Percentiles rank a stretch among this genome's conserved stretches.
These are phyloP conservation scores for Bhutanitis thaidina DNA, from an alignment of 2,888 invertebrate genomes.

Conservation along the genomic window DNA sequence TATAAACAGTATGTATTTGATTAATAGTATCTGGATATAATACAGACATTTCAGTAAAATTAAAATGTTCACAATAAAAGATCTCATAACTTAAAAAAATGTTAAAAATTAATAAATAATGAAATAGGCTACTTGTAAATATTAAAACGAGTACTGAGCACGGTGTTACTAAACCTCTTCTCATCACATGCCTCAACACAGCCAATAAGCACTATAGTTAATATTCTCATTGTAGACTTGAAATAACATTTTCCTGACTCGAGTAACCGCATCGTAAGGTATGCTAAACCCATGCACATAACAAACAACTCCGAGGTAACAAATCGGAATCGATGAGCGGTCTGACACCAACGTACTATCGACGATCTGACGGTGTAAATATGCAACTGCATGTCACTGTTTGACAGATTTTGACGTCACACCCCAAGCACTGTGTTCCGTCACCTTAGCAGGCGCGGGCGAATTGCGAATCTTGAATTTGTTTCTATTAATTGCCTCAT, in stretches of 20 bases:
- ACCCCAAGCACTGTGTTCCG: constrained; percentile 78
- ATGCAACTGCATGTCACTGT: constrained; percentile 79
- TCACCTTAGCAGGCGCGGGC: constrained; percentile 72
- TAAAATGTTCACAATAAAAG: neutral
- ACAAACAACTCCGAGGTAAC: constrained; percentile 56
- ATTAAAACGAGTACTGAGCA: constrained; percentile 70
- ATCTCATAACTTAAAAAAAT: neutral
- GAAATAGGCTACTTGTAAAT: constrained; percentile 67
- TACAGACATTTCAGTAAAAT: neutral
- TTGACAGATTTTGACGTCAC: constrained; percentile 78
- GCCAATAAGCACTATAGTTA: constrained; percentile 77
- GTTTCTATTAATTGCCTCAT: neutral
- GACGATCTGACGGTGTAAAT: constrained; percentile 65
- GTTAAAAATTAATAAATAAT: neutral
- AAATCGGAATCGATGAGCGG: constrained; percentile 42
- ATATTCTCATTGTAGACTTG: constrained; percentile 76
- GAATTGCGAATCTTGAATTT: constrained; percentile 25
- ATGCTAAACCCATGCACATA: constrained; percentile 79
- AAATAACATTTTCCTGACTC: constrained; percentile 76
- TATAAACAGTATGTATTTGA: neutral
- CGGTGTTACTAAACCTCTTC: constrained; percentile 79
- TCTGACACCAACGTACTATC: constrained; percentile 48
- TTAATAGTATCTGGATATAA: neutral
- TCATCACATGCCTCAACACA: constrained; percentile 79
- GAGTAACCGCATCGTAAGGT: constrained; percentile 77